Conservation (phyloP, 1,140 invertebrate genomes). For the Eupeodes corollae region DNA sequence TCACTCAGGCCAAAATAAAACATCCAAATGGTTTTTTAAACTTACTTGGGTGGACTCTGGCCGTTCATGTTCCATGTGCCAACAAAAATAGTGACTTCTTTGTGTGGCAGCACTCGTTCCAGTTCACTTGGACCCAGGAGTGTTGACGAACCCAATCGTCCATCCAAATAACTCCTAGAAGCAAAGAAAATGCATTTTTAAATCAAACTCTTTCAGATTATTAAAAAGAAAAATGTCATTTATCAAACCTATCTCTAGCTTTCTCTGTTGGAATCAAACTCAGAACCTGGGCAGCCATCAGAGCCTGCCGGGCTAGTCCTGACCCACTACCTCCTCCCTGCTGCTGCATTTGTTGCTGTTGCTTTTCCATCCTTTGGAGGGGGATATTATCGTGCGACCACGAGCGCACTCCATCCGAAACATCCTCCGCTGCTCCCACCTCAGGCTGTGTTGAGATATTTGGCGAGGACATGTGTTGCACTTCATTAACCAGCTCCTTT, state of each 20-base stretch:
- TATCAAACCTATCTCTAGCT: slow-evolving; percentile 56
- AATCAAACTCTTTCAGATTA: neutral
- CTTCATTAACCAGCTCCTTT: slow-evolving; percentile 27
- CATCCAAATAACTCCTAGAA: slow-evolving; percentile 64
- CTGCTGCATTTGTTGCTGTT: neutral
- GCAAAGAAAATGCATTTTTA: neutral
- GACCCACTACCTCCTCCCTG: slow-evolving; percentile 6
- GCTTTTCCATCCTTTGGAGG: slow-evolving; percentile 12
- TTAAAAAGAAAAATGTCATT: no score
- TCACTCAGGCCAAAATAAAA: no score
- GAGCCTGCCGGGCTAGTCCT: slow-evolving; percentile 51
- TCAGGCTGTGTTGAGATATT: slow-evolving; percentile 31
- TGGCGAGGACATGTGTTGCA: slow-evolving; percentile 35
- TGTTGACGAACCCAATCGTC: slow-evolving; percentile 63
- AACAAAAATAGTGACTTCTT: slow-evolving; percentile 76
- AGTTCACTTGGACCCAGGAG: slow-evolving; percentile 72
- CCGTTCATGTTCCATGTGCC: slow-evolving; percentile 97
- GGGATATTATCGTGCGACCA: slow-evolving; percentile 35
- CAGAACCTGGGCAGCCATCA: slow-evolving; percentile 64
- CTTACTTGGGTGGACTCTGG: slow-evolving; percentile 58
- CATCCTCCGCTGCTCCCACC: slow-evolving; percentile 4
- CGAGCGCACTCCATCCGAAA: slow-evolving; percentile 18
- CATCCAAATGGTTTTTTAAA: neutral
- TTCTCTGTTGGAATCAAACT: slow-evolving; percentile 68
- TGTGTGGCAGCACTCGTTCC: slow-evolving; percentile 71